Evolutionary conservation across 2,113 vertebrate species (phyloP).

Genomic region (Elgaria multicarinata): DNA sequence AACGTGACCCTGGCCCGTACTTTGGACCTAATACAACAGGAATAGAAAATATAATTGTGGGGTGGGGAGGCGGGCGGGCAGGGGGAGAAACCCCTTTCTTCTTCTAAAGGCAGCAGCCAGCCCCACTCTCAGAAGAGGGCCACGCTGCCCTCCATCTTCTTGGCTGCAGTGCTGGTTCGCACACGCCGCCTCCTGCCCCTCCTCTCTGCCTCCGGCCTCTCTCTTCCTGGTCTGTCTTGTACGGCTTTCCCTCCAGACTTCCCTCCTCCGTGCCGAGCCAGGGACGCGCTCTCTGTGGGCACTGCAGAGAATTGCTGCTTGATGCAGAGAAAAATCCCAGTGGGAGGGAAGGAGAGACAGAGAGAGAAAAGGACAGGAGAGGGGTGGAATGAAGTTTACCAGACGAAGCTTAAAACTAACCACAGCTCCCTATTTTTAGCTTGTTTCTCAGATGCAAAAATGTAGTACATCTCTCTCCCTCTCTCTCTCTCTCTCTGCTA

Average conservation of each 20-base stretch:
- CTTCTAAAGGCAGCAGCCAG: background rate
- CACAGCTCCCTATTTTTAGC: background rate
- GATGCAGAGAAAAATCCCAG: background rate
- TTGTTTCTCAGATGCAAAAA: background rate
- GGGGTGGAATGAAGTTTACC: background rate
- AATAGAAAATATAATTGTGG: background rate
- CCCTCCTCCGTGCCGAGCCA: background rate
- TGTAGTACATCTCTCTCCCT: background rate
- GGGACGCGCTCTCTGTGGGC: background rate
- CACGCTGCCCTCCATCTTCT: background rate
- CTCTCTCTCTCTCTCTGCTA: no score
- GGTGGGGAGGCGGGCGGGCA: background rate
- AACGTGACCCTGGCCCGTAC: no score
- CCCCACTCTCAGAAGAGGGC: background rate
- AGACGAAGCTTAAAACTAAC: background rate
- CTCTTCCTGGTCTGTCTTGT: background rate
- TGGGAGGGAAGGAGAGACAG: background rate
- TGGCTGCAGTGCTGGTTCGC: background rate
- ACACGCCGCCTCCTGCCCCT: no score
- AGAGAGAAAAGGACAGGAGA: background rate
- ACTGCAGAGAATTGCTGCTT: background rate
- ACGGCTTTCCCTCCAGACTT: background rate
- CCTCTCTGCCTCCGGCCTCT: no score
- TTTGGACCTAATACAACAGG: background rate
- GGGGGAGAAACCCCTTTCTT: background rate